Evolutionary conservation across 2,113 vertebrate genomes (phyloP), one percentile per base, ranked within the genome.

Genomic region (Xenopus tropicalis): DNA sequence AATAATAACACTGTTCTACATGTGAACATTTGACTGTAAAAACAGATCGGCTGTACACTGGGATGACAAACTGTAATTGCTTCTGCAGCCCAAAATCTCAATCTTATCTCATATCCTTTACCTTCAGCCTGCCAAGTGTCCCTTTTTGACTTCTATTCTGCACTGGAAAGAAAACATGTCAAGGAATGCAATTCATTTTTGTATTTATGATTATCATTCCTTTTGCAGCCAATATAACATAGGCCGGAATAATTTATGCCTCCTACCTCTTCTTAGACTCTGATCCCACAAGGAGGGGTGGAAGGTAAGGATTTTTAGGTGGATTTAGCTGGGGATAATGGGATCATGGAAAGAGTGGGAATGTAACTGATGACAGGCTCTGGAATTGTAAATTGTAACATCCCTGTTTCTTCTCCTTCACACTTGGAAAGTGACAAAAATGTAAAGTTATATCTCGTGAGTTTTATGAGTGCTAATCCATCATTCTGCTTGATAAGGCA

Each of bases 391-490:
- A 70, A 44, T 77, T 48, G 9, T 23, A 56, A 63, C 25, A 52
- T 58, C 37, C 61, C 59, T 42, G 22, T n/a, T 29, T 77, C 43
- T 37, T 65, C 25, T 68, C 65, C n/a, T 24, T 22, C 66, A 51
- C 56, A 51, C 57, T 68, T 68, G 66, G 13, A 74, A 66, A 66
- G 37, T 73, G 71, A 73, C 71, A 37, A 58, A 66, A 73, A 73
- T 59, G 5, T 54, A 44, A 24, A 52, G 52, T 24, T 11, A 59
- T 17, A 14, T 67, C 17, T 46, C 14, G 13, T 66, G 12, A 43
- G 51, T 59, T 20, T 66, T 58, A 25, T 25, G 63, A 59, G 14
- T 14, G 25, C 43, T 61, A 37, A 37, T 37, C 10, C 29, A 37
- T 37, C 29, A 42, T 68, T 62, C 43, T 13, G 52, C 51, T 11